Base-by-base conservation (phyloP, 2,797 vertebrate genomes). In the Argya squamiceps region DNA sequence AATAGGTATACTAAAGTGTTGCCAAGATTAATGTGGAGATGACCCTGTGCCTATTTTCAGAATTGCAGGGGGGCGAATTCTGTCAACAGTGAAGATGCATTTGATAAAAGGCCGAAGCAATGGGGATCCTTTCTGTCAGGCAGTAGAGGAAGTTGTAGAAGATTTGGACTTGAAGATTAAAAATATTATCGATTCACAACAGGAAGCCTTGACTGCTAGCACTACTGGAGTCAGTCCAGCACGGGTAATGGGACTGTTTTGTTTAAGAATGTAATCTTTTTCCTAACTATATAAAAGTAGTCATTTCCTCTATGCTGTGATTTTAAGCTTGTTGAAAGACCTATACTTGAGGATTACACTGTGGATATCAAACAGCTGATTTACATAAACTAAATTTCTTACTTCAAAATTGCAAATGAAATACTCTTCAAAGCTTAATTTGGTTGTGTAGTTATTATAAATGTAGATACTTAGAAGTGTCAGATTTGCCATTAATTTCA, bases 91-190 rank as follows among this genome's bases (percentile, higher is more conserved):
- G 96, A 98, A 98, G 97, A 98, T 97, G 18, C 98, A 94, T 77
- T 97, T 99, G 97, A 98, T 99, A 95, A 99, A 99, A 98, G 99
- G 98, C 84, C 98, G 97, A 96, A 97, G 98, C 98, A 98, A 97
- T 64, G 98, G 97, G 89, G 98, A 99, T 79, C 94, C 94, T 18
- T 97, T 99, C 79, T 98, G 83, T 81, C 89, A 95, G 53, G 98
- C 98, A 15, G 97, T 98, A 15, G 98, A 99, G 53, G 98, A 98
- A 95, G 98, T 98, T 12, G 95, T 98, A 73, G 96, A 97, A 83
- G 98, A 98, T 89, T 98, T 99, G 95, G 98, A 98, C 96, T 98
- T 98, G 91, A 98, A 97, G 97, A 99, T 99, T 97, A 97, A 98
- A 97, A 98, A 98, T 96, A 98, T 99, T 68, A 97, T 98, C 90